Conservation (phyloP, 2,113 vertebrate species). For the Coturnix japonica region DNA sequence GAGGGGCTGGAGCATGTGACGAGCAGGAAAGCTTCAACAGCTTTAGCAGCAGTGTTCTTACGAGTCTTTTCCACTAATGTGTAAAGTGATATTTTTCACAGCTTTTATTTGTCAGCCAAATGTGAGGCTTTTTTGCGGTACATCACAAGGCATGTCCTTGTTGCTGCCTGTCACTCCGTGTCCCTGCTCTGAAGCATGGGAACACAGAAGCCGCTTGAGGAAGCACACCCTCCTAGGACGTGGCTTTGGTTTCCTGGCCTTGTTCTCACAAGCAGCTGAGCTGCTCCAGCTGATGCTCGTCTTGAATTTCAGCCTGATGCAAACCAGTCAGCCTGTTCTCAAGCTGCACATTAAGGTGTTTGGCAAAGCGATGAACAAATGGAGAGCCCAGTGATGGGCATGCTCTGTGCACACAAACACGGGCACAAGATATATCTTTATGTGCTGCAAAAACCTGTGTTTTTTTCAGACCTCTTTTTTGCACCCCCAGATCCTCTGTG, state of each 20-base stretch:
- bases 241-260: not conserved
- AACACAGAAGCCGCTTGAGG: not conserved
- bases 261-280: not conserved
- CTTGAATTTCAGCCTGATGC: not conserved
- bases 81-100: not conserved
- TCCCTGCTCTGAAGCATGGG: not conserved
- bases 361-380: not conserved
- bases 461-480: not conserved
- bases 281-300: not conserved
- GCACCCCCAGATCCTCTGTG: not conserved
- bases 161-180: rapidly evolving
- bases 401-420: not conserved
- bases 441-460: rapidly evolving
- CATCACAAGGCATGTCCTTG: not conserved
- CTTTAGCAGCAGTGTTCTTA: rapidly evolving
- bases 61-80: rapidly evolving
- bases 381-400: not conserved
- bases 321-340: rapidly evolving
- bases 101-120: not conserved
- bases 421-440: not conserved
- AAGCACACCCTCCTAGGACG: not conserved
- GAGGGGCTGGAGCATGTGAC: rapidly evolving
- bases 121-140: rapidly evolving
- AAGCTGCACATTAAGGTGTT: rapidly evolving
- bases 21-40: not conserved